Evolutionary conservation across 2,888 invertebrate species (phyloP), one percentile per base, ranked within the genome.

Genomic region (Sphaerophoria rueppellii): DNA sequence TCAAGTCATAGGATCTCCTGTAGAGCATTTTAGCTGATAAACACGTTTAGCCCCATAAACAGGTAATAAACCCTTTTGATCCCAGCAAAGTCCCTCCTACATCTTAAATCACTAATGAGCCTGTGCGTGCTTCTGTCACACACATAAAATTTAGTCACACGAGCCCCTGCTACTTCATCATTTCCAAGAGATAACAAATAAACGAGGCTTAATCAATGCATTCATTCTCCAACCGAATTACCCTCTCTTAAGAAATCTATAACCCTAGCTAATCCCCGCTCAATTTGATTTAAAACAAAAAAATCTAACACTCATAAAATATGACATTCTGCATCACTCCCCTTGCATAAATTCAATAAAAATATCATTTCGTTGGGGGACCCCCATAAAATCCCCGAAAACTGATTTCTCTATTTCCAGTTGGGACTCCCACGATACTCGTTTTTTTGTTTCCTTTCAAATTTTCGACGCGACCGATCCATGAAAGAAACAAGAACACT

Each of bases 391-490:
- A 76, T 34, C 5, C 14, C 65, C n/a, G 11, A 12, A 16, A 46
- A 73, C 16, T 43, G 63, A 83, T 80, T 75, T 83, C 83, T 83
- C 67, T 55, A 83, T 79, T 83, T 65, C 24, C 50, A 65, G 40
- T 58, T 14, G 37, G 46, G 70, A 83, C 79, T 80, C 80, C 83
- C 83, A 83, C 83, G 83, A 79, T 74, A 65, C 58, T 14, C 11
- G 34, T 12, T 48, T 34, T 4, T 48, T 16, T n/a, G n/a, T n/a
- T n/a, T n/a, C n/a, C n/a, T 52, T 65, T 50, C 24, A 24, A 43
- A n/a, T n/a, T n/a, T n/a, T 40, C 54, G 35, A 35, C 16, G 24
- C 12, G 50, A 67, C 6, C 54, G 52, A 55, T 32, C 34, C 48
- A 46, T 32, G 48, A n/a, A 12, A 32, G 9, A 32, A 34, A 46